Base-by-base conservation (phyloP, 2,888 invertebrate genomes). In the Papilio protenor region DNA sequence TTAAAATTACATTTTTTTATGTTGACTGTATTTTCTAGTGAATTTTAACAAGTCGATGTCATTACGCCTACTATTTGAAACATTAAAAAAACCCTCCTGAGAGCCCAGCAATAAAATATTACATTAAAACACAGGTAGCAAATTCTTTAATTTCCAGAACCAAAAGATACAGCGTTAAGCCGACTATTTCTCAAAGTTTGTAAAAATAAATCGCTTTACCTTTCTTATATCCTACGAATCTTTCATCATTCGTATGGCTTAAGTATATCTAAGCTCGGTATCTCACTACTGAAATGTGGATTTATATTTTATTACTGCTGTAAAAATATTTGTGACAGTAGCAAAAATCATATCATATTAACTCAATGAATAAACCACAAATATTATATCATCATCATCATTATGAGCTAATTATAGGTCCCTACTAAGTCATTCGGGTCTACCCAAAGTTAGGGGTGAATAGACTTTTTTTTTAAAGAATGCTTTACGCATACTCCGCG, bases 201-300 rank as follows among this genome's bases (percentile, higher is more conserved):
- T 33, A 72, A 52, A 52, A 72, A 55, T 52, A 72, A 72, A 72
- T 72, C 52, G 27, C 72, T 72, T 72, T 72, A 72, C 72, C 72
- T 72, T 72, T 72, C 72, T 72, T 49, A 72, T 18, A 72, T 72
- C 72, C 55, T 55, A n/a, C 72, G 55, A 72, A 72, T 55, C 33
- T 72, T 72, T 72, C 52, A 49, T 72, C 72, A 72, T 72, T 72
- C 72, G 72, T 72, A 72, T 55, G 72, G 72, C 72, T 72, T 72
- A 72, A 55, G 72, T 55, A 52, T 27, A 72, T 52, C 72, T 52
- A 11, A 27, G 27, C 16, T 0, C 52, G 72, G 55, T 55, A 55
- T 72, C 52, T 27, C 70, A 70, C 21, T 70, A 70, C 70, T 12
- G 18, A 70, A 70, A 70, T 66, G 45, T 66, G 66, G 45, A 45